A percentile compares a stretch with the other conserved stretches of the same genome.
These are phyloP conservation scores for Pan paniscus DNA, from an alignment of 2,113 vertebrate species.

Conservation along the genomic window DNA sequence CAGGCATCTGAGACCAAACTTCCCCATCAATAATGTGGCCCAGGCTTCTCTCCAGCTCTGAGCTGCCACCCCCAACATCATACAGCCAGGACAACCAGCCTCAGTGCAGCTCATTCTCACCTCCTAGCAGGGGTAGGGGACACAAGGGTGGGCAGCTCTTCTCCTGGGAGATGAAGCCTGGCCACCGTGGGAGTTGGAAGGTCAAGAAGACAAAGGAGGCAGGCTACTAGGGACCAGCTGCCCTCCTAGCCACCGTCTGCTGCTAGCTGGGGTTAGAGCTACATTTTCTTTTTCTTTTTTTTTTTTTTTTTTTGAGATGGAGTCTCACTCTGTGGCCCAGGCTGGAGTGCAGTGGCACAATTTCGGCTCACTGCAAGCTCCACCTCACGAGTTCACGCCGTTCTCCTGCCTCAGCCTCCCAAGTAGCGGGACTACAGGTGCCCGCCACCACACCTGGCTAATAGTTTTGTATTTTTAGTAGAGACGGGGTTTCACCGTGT, in stretches of 20 bases:
- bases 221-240: neutral
- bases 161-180: slow-evolving; percentile 59
- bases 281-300: neutral
- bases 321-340: too few species aligned
- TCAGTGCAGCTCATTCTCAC: neutral
- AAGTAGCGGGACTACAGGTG: too few species aligned
- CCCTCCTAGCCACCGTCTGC: slow-evolving; percentile 39
- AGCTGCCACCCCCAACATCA: neutral
- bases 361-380: too few species aligned
- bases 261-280: slow-evolving; percentile 26
- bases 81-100: neutral
- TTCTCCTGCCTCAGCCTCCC: too few species aligned
- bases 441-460: too few species aligned
- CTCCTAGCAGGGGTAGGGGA: slow-evolving; percentile 62
- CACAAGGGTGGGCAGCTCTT: slow-evolving; percentile 55
- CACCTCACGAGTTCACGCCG: too few species aligned
- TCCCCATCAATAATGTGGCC: neutral
- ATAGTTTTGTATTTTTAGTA: too few species aligned
- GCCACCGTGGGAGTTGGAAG: slow-evolving; percentile 60
- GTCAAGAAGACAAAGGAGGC: slow-evolving; percentile 75
- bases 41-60: rapidly evolving
- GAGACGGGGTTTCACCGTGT: too few species aligned
- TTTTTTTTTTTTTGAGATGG: too few species aligned
- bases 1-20: neutral
- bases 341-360: too few species aligned